phyloP scores from a whole-genome alignment of 2,888 invertebrate species.

The Drosophila leonis region DNA sequence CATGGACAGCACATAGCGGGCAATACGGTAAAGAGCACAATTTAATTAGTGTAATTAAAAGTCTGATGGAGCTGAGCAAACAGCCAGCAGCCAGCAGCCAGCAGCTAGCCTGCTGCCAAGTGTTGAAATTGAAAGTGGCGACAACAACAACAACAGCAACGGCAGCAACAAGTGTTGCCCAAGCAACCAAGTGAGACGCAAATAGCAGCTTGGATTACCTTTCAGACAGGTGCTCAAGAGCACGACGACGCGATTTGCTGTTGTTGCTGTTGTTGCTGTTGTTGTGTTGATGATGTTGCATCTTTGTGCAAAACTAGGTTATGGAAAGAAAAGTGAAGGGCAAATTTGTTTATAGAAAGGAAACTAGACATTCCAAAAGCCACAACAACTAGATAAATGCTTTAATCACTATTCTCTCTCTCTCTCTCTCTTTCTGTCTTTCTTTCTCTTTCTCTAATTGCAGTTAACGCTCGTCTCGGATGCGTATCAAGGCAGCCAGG shows the following conservation, averaged over 20 bases:
- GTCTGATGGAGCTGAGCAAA: conserved; percentile 31
- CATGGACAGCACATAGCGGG: conserved; percentile 83
- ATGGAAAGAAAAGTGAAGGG: conserved; percentile 80
- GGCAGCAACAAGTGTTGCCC: conserved; percentile 59
- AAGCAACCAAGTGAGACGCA: conserved; percentile 78
- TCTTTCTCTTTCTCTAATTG: conserved; percentile 19
- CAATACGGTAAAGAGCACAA: conserved; percentile 78
- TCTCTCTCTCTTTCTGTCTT: background rate
- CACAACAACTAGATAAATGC: conserved; percentile 6
- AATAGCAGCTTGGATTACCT: conserved; percentile 76
- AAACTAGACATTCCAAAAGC: conserved; percentile 58
- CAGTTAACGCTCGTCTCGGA: conserved; percentile 80
- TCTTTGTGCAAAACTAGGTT: conserved; percentile 81
- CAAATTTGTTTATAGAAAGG: conserved; percentile 77
- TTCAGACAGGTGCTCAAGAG: conserved; percentile 75
- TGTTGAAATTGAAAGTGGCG: conserved; percentile 77
- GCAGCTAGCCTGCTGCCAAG: conserved; percentile 32
- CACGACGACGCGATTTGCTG: conserved; percentile 47
- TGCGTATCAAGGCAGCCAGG: conserved; percentile 81
- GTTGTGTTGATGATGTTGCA: conserved; percentile 73
- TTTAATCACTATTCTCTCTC: conserved; percentile 1
- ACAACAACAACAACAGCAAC: conserved; percentile 22
- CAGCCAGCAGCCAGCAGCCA: conserved; percentile 17
- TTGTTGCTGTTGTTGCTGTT: conserved; percentile 15
- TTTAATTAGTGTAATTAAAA: conserved; percentile 76